Evolutionary conservation across 2,888 invertebrate genomes (phyloP), one percentile per base, ranked within the genome.

Genomic region (Agonopterix heracliana): DNA sequence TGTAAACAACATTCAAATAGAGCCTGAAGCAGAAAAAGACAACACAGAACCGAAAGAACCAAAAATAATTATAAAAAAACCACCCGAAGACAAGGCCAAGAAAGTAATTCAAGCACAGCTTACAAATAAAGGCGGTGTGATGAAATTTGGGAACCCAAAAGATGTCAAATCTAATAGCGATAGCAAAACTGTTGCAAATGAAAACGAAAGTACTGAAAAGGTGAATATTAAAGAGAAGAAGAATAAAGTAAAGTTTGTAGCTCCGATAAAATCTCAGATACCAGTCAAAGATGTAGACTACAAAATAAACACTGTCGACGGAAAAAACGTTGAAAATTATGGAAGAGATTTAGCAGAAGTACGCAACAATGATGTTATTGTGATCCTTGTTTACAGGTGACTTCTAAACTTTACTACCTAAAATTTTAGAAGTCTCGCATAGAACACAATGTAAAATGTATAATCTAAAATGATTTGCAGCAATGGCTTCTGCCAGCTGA

Each of bases 401-500:
- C 41, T 26, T 47, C 26, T 7, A 26, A 26, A 26, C 26, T 26
- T 26, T 26, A 14, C 2, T 14, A 2, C 2, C 36, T 36, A 3
- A 1, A 38, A 38, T 3, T 17, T 17, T 17, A 17, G 17, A 1
- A 17, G 2, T 17, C 17, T 17, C 17, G 17, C 17, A 17, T 36
- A 36, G 4, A 9, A 36, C 8, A 1, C 2, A 5, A 7, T 38
- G n/a, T n/a, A 9, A 38, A 38, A 10, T 38, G 3, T 7, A 26
- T 38, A 10, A 38, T 10, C 10, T 10, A 38, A 38, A 10, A 38
- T n/a, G 38, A 41, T 56, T 70, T 62, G 8, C 64, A 88, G 87
- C 47, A 83, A 86, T 56, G 82, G 80, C 11, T 84, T 74, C 60
- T 74, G 70, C 54, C 86, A 88, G 56, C 61, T 87, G 11, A 84